Conservation (phyloP, 2,113 vertebrate genomes). For the Rhineura floridana region DNA sequence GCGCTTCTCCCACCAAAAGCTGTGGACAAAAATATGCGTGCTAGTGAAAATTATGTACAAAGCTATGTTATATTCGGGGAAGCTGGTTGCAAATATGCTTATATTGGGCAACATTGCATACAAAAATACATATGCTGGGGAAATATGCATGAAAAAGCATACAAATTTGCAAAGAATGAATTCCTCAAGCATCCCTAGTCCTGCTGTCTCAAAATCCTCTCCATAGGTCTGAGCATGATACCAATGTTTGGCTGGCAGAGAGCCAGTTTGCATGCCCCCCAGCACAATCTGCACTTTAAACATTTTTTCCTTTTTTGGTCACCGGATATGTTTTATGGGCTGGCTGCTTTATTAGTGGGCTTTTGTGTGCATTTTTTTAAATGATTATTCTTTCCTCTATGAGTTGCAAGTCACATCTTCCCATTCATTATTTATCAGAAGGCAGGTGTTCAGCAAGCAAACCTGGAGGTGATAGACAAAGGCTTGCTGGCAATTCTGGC, state of each 20-base stretch:
- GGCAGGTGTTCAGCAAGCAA: constrained; percentile 53
- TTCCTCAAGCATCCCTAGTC: no score
- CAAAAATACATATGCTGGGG: no score
- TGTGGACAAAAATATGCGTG: no score
- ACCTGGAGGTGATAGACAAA: constrained; percentile 31
- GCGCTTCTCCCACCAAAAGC: no score
- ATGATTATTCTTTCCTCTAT: constrained; percentile 53
- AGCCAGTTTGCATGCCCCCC: constrained; percentile 52
- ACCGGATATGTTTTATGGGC: background rate
- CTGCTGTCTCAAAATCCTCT: background rate
- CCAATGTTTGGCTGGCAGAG: constrained; percentile 52
- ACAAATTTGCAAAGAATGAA: no score
- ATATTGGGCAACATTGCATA: no score
- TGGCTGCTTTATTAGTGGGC: constrained; percentile 60
- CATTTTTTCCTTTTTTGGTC: constrained; percentile 50
- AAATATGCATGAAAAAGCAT: no score
- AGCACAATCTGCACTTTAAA: constrained; percentile 60
- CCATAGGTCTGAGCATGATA: constrained; percentile 26
- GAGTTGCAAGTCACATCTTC: constrained; percentile 52
- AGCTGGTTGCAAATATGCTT: no score
- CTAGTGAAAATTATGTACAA: no score
- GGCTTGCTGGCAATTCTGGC: constrained; percentile 37
- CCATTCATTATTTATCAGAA: constrained; percentile 59
- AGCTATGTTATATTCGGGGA: no score
- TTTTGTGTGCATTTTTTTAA: constrained; percentile 34